A percentile compares a stretch with the other conserved stretches of the same genome.
Evolutionary conservation across 2,113 vertebrate species (phyloP).

Genomic region (Zootoca vivipara): DNA sequence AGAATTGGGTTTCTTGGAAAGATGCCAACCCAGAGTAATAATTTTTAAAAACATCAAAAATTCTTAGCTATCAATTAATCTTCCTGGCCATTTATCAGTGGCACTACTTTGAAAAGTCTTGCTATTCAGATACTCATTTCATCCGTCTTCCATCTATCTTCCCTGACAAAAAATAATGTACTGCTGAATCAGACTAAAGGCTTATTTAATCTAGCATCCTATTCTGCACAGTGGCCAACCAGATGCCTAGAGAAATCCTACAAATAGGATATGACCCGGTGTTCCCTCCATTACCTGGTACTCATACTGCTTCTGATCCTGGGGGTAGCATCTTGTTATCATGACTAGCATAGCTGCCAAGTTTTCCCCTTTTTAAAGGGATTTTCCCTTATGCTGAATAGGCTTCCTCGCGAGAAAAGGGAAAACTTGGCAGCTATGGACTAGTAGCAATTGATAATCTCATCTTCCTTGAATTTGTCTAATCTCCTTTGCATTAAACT

Average conservation of each 20-base stretch:
- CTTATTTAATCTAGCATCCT: background rate
- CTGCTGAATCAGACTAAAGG: background rate
- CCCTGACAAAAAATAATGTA: background rate
- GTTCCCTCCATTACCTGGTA: background rate
- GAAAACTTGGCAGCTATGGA: no score
- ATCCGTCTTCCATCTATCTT: background rate
- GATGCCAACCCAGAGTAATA: background rate
- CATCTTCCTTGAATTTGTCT: no score
- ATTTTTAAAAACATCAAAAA: background rate
- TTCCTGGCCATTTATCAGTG: background rate
- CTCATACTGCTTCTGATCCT: background rate
- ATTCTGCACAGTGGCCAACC: background rate
- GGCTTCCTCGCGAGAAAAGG: no score
- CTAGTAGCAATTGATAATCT: no score
- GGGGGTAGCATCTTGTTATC: background rate
- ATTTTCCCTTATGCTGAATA: no score
- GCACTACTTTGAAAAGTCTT: background rate
- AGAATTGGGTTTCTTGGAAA: background rate
- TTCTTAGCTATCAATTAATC: background rate
- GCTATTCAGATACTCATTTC: background rate
- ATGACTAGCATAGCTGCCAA: no score
- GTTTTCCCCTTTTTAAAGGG: no score
- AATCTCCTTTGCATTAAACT: no score
- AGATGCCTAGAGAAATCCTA: background rate
- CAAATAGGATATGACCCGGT: background rate